phyloP scores from a whole-genome alignment of 2,113 vertebrate species.

The Psophia crepitans region DNA sequence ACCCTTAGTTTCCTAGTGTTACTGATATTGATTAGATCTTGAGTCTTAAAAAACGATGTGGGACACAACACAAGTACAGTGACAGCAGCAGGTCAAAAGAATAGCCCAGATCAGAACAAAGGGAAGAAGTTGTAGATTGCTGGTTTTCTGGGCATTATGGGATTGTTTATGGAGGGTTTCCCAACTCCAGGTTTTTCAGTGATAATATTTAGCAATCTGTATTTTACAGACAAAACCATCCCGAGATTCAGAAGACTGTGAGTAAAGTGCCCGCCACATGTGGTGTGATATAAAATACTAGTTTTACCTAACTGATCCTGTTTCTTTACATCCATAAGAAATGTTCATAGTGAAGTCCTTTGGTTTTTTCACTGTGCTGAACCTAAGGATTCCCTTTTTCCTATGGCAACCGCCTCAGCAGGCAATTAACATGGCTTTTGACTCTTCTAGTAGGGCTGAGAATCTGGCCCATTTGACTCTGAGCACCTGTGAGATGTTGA shows the following conservation, averaged over 20 bases:
- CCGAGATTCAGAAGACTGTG: not conserved
- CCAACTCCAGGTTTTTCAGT: not conserved
- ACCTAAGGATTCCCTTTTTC: not conserved
- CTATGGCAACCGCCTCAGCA: rapidly evolving
- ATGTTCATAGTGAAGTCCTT: not conserved
- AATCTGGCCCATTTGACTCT: not conserved
- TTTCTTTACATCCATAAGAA: not conserved
- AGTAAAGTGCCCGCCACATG: not conserved
- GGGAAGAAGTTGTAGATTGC: not conserved
- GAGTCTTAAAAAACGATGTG: not conserved
- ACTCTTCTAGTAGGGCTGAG: not conserved
- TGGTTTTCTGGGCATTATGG: not conserved
- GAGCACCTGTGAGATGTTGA: not conserved
- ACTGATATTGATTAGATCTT: not conserved
- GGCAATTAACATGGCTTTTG: not conserved
- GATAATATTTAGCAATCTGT: rapidly evolving
- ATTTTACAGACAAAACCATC: not conserved
- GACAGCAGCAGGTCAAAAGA: not conserved
- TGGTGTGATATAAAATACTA: not conserved
- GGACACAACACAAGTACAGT: not conserved
- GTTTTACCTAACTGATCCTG: not conserved
- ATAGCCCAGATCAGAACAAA: not conserved
- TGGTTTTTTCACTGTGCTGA: not conserved
- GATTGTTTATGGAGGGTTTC: not conserved
- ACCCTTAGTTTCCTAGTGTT: not conserved